Evolutionary conservation across 2,797 vertebrate species (phyloP).

Genomic region (Liparis tanakae): DNA sequence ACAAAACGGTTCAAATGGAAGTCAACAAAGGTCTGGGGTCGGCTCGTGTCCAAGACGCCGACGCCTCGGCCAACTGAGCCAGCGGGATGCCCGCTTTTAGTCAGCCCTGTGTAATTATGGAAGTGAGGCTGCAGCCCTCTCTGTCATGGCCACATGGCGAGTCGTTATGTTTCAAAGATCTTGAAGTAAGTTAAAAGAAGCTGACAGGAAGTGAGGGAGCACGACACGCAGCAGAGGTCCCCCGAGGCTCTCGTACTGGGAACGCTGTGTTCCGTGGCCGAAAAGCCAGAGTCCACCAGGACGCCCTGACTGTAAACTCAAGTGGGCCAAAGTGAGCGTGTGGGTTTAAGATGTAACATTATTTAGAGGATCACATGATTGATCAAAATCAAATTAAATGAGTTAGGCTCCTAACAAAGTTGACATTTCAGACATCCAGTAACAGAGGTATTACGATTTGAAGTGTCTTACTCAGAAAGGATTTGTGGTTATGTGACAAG

Average conservation of each 20-base stretch:
- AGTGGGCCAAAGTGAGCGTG: background rate
- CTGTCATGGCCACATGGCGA: constrained; percentile 2
- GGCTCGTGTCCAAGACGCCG: constrained; percentile 13
- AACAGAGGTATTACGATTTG: background rate
- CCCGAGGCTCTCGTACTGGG: constrained; percentile 11
- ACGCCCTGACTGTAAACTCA: background rate
- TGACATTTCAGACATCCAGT: background rate
- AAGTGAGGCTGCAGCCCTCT: constrained; percentile 15
- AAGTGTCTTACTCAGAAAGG: background rate
- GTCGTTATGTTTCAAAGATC: background rate
- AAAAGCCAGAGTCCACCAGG: background rate
- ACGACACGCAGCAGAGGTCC: constrained; percentile 17
- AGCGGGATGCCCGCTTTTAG: constrained; percentile 32
- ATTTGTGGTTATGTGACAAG: background rate
- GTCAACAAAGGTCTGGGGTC: constrained; percentile 28
- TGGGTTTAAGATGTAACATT: background rate
- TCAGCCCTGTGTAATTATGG: constrained; percentile 31
- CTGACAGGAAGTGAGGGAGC: constrained; percentile 46
- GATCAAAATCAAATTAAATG: background rate
- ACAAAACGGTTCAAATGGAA: constrained; percentile 27
- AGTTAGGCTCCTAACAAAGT: background rate
- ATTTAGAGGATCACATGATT: background rate
- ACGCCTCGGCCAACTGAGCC: constrained; percentile 24
- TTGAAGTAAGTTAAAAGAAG: constrained; percentile 3
- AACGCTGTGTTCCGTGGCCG: constrained; percentile 6